A percentile compares a stretch with the other conserved stretches of the same genome.
phyloP scores from a whole-genome alignment of 2,113 vertebrate genomes.

The Eublepharis macularius region DNA sequence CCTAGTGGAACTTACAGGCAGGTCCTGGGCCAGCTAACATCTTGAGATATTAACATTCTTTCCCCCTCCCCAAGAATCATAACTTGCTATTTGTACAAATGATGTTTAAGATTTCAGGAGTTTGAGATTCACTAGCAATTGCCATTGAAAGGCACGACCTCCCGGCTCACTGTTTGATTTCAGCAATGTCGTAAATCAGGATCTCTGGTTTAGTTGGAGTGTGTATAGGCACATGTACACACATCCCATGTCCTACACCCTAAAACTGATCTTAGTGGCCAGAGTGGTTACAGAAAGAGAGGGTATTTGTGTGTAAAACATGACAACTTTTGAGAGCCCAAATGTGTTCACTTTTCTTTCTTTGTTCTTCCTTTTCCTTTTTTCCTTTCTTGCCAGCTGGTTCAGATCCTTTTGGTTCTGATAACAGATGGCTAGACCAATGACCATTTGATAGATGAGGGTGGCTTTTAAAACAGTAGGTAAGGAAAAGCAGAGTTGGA shows the following conservation, averaged over 20 bases:
- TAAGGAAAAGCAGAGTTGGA: too few species aligned
- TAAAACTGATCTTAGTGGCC: not conserved
- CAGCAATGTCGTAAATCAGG: not conserved
- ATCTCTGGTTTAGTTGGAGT: not conserved
- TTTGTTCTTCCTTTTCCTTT: too few species aligned
- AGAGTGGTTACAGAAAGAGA: not conserved
- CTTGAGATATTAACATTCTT: too few species aligned
- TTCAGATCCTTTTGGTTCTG: conserved; percentile 39
- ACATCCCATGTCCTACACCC: not conserved
- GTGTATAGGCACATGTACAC: not conserved
- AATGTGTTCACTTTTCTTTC: too few species aligned
- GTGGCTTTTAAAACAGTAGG: not conserved
- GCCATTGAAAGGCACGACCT: not conserved
- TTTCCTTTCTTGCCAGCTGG: conserved; percentile 34
- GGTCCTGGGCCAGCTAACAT: too few species aligned
- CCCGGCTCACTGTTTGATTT: not conserved
- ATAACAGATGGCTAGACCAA: conserved; percentile 65
- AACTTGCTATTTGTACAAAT: not conserved
- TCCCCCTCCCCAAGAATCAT: too few species aligned
- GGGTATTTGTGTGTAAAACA: not conserved
- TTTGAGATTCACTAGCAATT: not conserved
- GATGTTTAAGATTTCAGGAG: not conserved
- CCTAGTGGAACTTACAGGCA: too few species aligned
- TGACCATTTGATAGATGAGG: conserved; percentile 10
- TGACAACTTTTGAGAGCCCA: too few species aligned